These are phyloP conservation scores for Symphodus melops DNA, from an alignment of 2,113 vertebrate species.

Conservation along the genomic window DNA sequence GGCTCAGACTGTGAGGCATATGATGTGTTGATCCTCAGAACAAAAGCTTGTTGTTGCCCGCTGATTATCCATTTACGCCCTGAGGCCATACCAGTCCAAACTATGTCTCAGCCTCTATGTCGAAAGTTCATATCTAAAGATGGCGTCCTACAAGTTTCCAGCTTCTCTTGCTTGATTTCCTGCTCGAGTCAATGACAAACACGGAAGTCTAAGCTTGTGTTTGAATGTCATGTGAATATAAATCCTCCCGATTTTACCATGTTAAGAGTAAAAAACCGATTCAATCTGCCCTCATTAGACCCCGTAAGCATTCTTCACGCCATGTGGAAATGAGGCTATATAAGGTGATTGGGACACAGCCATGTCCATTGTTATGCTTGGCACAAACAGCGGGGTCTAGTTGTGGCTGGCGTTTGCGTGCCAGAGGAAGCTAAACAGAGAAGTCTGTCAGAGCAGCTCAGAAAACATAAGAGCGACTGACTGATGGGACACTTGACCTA, in stretches of 20 bases:
- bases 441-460: slow-evolving; percentile 64
- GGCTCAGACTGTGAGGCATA: slow-evolving; percentile 66
- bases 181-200: background rate
- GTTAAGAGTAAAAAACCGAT: slow-evolving; percentile 6
- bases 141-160: background rate
- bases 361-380: slow-evolving; percentile 76
- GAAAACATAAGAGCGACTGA: slow-evolving; percentile 59
- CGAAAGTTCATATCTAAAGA: slow-evolving; percentile 47
- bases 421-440: slow-evolving; percentile 72
- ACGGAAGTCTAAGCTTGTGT: background rate
- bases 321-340: slow-evolving; percentile 68
- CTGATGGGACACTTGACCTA: slow-evolving; percentile 71
- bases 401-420: slow-evolving; percentile 61
- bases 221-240: background rate
- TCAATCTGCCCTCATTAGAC: slow-evolving; percentile 24
- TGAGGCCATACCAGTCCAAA: slow-evolving; percentile 55
- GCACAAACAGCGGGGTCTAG: slow-evolving; percentile 55
- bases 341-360: slow-evolving; percentile 74
- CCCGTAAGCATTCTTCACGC: slow-evolving; percentile 41
- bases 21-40: slow-evolving; percentile 79
- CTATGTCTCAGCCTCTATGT: slow-evolving; percentile 55
- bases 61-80: slow-evolving; percentile 64
- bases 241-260: background rate
- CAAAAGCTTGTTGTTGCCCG: slow-evolving; percentile 76
- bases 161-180: slow-evolving; percentile 6